These are phyloP conservation scores for Herpetotheres cachinnans DNA, from an alignment of 2,113 vertebrate species.

Conservation along the genomic window DNA sequence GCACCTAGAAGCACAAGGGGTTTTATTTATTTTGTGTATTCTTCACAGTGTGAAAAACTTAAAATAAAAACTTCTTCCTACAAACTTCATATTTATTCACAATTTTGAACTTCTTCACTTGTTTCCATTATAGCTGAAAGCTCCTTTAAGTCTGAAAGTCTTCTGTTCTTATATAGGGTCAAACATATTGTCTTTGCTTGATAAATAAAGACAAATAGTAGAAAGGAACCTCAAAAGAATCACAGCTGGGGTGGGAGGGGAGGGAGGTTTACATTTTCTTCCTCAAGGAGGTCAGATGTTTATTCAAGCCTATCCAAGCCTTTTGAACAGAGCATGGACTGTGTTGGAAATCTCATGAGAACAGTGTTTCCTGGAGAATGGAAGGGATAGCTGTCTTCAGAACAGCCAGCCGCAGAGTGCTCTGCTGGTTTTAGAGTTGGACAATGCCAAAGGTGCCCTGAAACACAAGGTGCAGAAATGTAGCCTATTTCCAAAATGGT, in stretches of 20 bases:
- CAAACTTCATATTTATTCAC: not conserved
- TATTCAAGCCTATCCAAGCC: conserved; percentile 33
- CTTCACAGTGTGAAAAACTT: not conserved
- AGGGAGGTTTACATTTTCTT: conserved; percentile 18
- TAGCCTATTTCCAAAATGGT: not conserved
- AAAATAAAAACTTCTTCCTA: not conserved
- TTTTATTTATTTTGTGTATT: not conserved
- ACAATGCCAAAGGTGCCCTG: not conserved
- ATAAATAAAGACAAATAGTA: conserved; percentile 39
- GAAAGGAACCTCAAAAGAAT: conserved; percentile 19
- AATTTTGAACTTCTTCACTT: not conserved
- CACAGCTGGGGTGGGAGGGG: not conserved
- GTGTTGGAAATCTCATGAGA: conserved; percentile 27
- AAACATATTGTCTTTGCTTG: not conserved
- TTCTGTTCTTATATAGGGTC: not conserved
- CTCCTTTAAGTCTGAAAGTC: not conserved
- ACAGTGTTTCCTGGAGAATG: not conserved
- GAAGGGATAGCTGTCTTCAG: not conserved
- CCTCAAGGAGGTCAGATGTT: conserved; percentile 11
- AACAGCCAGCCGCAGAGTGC: accelerated
- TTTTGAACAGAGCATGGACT: conserved; percentile 15
- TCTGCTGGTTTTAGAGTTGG: not conserved
- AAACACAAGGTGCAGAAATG: not conserved
- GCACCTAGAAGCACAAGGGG: not conserved
- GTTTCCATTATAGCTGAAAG: not conserved